Base-by-base conservation (phyloP, 1,140 invertebrate species). In the Brachionus calyciflorus region DNA sequence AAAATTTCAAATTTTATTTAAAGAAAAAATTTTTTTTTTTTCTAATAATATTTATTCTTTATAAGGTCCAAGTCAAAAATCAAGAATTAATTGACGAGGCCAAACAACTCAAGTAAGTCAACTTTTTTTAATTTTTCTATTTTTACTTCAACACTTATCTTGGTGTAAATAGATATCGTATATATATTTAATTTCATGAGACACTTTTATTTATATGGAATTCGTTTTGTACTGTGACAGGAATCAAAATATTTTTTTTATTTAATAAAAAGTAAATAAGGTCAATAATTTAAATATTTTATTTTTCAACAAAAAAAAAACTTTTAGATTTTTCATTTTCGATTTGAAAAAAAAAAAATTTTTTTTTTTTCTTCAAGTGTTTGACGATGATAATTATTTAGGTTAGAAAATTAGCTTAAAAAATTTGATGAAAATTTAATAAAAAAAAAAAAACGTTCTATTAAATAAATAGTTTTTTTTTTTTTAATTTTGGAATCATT, bases 241-340 rank as follows among this genome's bases (percentile, higher is more conserved):
- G 37, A 65, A 65, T 65, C 40, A 65, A n/a, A n/a, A n/a, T n/a
- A n/a, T n/a, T n/a, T n/a, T n/a, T n/a, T n/a, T n/a, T n/a, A n/a
- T n/a, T n/a, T n/a, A n/a, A n/a, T n/a, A n/a, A 44, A 24, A n/a
- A 26, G 17, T 44, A 26, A 65, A 65, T 44, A 65, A 65, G 60
- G 60, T 65, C 60, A 65, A 44, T 63, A 63, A 40, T 63, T 33
- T 44, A 60, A 60, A 44, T 65, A 44, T 65, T 65, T 65, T 14
- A 24, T 65, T 44, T 44, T 65, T n/a, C n/a, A n/a, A n/a, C n/a
- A n/a, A n/a, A n/a, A n/a, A n/a, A n/a, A n/a, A n/a, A n/a, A n/a
- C n/a, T n/a, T n/a, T n/a, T n/a, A n/a, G n/a, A n/a, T n/a, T n/a
- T n/a, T n/a, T n/a, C n/a, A n/a, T n/a, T n/a, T n/a, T n/a, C n/a